These are phyloP conservation scores for Oreonectes daqikongensis DNA, from an alignment of 2,797 vertebrate species.

Conservation along the genomic window DNA sequence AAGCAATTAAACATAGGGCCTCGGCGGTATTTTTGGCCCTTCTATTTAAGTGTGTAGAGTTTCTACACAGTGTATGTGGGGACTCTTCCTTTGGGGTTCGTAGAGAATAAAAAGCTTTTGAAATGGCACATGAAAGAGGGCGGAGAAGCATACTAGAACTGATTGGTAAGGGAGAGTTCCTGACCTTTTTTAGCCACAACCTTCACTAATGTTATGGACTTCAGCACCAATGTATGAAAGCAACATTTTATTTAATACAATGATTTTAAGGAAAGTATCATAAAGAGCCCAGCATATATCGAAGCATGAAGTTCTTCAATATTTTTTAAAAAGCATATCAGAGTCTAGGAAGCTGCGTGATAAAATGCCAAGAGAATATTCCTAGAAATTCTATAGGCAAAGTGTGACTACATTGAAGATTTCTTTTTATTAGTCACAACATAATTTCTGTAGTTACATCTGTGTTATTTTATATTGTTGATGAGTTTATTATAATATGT, in stretches of 20 bases:
- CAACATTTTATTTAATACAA: too few species aligned
- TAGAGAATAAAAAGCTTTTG: conserved; percentile 42
- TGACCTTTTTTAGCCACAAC: conserved; percentile 16
- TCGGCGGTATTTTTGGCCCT: conserved; percentile 60
- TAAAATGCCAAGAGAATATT: not conserved
- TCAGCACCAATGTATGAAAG: not conserved
- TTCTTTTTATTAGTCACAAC: too few species aligned
- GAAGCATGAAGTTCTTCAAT: too few species aligned
- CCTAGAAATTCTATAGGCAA: too few species aligned
- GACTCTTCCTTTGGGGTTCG: conserved; percentile 48
- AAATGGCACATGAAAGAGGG: conserved; percentile 39
- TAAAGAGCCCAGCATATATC: too few species aligned
- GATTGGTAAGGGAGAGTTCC: conserved; percentile 17
- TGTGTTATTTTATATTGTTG: too few species aligned
- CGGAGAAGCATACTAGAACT: conserved; percentile 1
- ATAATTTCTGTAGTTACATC: too few species aligned
- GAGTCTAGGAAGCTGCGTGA: too few species aligned
- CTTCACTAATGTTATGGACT: not conserved
- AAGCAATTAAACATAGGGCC: conserved; percentile 66
- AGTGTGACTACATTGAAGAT: too few species aligned
- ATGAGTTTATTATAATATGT: too few species aligned
- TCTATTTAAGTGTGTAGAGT: conserved; percentile 51
- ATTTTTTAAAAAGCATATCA: too few species aligned
- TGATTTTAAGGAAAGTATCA: too few species aligned
- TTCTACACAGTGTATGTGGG: conserved; percentile 43